A percentile compares a stretch with the other conserved stretches of the same genome.
Evolutionary conservation across 2,888 invertebrate genomes (phyloP).

Genomic region (Timema cristinae): DNA sequence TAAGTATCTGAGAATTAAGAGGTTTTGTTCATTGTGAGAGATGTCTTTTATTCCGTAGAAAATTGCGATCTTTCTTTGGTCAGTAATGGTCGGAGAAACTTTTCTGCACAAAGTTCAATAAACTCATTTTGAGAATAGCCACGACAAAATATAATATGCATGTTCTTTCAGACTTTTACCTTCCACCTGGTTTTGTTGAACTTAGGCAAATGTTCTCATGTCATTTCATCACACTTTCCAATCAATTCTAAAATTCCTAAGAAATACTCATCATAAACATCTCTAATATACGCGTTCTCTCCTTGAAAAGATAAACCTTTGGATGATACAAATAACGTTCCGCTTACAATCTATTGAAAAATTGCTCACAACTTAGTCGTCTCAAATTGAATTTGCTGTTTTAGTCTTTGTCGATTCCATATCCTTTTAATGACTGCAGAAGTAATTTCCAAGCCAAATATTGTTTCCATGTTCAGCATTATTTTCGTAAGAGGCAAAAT

Average conservation of each 20-base stretch:
- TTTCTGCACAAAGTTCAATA: not conserved
- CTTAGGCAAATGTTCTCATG: not conserved
- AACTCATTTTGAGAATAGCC: not conserved
- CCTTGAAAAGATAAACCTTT: not conserved
- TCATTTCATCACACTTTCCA: not conserved
- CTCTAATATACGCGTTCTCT: not conserved
- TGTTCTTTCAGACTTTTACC: not conserved
- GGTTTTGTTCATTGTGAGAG: too few species aligned
- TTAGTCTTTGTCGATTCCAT: not conserved
- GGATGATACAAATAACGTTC: not conserved
- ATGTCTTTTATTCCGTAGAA: too few species aligned
- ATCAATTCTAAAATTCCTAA: not conserved
- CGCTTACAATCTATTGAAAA: not conserved
- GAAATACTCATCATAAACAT: not conserved
- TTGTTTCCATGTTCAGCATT: constrained; percentile 2
- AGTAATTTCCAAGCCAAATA: not conserved
- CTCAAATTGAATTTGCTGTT: not conserved
- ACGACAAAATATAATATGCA: not conserved
- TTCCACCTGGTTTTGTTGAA: not conserved
- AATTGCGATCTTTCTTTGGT: too few species aligned
- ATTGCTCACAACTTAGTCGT: not conserved
- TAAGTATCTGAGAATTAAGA: too few species aligned
- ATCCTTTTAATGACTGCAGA: not conserved
- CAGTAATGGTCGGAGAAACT: too few species aligned
- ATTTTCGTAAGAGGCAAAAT: not conserved